Base-by-base conservation (phyloP, 1,140 invertebrate species). In the Psilanteris sp. region DNA sequence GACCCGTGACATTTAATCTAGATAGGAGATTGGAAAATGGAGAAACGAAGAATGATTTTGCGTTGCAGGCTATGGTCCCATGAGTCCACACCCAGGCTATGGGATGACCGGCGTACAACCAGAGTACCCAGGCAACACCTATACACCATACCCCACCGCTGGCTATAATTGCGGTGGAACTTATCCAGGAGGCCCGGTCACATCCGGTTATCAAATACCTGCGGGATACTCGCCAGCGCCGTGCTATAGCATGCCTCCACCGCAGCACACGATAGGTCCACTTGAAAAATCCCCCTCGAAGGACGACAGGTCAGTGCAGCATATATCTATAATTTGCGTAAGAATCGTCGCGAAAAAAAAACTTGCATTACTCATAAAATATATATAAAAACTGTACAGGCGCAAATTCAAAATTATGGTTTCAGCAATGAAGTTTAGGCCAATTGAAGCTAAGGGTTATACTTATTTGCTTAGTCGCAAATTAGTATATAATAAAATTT, bases 201-300 rank as follows among this genome's bases (percentile, higher is more conserved):
- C 92, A 46, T 91, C 91, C 15, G 89, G 91, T 39, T 92, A 92
- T 55, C 87, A 89, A 73, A 89, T 89, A 44, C 93, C 93, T 26
- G 91, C 93, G 27, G 92, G 92, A 14, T 95, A 95, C 85, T 91
- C 91, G 7, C 92, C 92, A 20, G 90, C 90, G 34, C 92, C 93
- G 16, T 96, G 94, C 84, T 96, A 96, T 87, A 93, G 92, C 44
- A 95, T 96, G 94, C 93, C 94, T 67, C 93, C 94, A 13, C 93
- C 93, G 11, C 90, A 91, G 64, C 90, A 91, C 74, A 90, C 90
- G 7, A 91, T 94, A 75, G 93, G 93, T 61, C 92, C 93, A 24
- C 91, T 93, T 79, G 92, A 93, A 87, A 94, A 94, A 81, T 89
- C 91, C 3, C 85, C 90, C 13, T 91, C 91, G 83, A 95, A 92